Percentiles rank a stretch among this genome's conserved stretches.
Conservation (phyloP, 2,888 invertebrate species). For the Azorinus chamasolen region DNA sequence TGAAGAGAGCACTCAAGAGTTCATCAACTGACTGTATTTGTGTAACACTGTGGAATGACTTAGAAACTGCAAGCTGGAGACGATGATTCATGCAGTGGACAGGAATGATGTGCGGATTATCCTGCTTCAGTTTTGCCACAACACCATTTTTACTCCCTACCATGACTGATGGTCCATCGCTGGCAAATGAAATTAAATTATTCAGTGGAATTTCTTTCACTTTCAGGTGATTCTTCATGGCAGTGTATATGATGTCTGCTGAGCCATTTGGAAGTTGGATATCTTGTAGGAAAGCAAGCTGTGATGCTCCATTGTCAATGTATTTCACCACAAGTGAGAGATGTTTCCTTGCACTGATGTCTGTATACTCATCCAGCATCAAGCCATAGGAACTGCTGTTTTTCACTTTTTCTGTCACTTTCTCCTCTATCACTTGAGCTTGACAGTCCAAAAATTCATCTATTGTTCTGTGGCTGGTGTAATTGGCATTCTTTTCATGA, state of each 20-base stretch:
- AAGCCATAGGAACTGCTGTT: no score
- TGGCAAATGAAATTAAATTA: slow-evolving; percentile 47
- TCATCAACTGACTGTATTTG: slow-evolving; percentile 39
- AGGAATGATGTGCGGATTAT: slow-evolving; percentile 22
- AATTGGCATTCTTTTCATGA: no score
- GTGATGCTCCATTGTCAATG: not conserved
- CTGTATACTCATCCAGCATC: no score
- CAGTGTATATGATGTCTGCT: slow-evolving; percentile 30
- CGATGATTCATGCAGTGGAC: slow-evolving; percentile 47
- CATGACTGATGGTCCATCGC: slow-evolving; percentile 56
- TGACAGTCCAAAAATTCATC: no score
- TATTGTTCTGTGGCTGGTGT: no score
- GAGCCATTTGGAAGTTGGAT: slow-evolving; percentile 38
- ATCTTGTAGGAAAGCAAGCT: slow-evolving; percentile 44
- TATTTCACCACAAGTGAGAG: no score
- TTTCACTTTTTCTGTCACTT: no score
- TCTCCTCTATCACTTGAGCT: no score
- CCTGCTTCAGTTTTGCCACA: slow-evolving; percentile 31
- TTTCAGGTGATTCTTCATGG: slow-evolving; percentile 17
- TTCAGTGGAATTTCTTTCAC: not conserved
- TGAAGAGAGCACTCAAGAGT: slow-evolving; percentile 33
- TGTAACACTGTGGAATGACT: slow-evolving; percentile 27
- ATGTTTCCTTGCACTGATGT: no score
- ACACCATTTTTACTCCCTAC: slow-evolving; percentile 49
- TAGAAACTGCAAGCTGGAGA: slow-evolving; percentile 33